Conservation (phyloP, 2,797 vertebrate species). For the Sebastiscus albofasciatus region DNA sequence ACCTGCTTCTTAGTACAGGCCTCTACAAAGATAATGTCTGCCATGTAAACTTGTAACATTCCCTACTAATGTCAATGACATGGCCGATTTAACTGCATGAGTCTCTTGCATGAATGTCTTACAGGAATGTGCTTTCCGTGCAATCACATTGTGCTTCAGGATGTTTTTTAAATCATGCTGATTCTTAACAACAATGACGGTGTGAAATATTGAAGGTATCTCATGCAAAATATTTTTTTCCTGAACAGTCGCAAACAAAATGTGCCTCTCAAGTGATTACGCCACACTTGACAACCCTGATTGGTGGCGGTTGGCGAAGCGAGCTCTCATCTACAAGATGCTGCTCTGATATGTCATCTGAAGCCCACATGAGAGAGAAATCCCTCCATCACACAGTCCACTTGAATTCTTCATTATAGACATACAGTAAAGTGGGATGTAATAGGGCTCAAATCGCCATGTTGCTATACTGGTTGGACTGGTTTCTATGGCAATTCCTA, state of each 20-base stretch:
- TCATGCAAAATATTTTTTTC: background rate
- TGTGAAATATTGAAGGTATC: constrained; percentile 2
- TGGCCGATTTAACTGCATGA: constrained; percentile 40
- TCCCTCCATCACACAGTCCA: constrained; percentile 7
- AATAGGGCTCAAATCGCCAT: constrained; percentile 2
- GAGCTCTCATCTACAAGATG: constrained; percentile 30
- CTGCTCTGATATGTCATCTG: constrained; percentile 35
- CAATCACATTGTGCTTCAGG: constrained; percentile 4
- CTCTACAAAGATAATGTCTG: background rate
- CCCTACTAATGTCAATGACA: constrained; percentile 5
- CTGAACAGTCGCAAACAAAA: constrained; percentile 22
- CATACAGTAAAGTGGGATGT: constrained; percentile 16
- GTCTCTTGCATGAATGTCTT: constrained; percentile 45
- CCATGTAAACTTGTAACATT: background rate
- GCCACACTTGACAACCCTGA: constrained; percentile 33
- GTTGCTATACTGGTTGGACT: background rate
- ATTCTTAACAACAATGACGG: background rate
- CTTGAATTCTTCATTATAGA: constrained; percentile 31
- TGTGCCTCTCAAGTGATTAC: constrained; percentile 48
- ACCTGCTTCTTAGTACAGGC: no score
- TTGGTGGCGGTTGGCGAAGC: constrained; percentile 32
- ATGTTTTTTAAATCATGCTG: background rate
- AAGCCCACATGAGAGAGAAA: constrained; percentile 18
- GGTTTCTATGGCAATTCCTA: constrained; percentile 40
- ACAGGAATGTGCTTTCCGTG: background rate